Conservation (phyloP, 2,888 invertebrate species). For the Drosophila greeni region DNA sequence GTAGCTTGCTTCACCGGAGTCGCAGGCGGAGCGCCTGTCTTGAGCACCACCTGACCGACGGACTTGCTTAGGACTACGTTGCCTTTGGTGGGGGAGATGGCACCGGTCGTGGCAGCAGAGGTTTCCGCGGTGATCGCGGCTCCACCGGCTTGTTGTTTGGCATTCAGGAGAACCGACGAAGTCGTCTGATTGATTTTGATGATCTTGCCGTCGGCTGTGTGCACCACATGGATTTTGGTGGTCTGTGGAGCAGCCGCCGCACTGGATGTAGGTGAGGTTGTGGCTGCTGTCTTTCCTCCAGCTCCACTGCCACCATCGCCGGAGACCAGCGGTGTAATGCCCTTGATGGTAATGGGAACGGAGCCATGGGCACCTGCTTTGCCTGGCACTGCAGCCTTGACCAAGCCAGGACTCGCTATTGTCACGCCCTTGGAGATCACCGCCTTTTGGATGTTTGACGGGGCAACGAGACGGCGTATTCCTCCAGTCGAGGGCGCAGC, state of each 20-base stretch:
- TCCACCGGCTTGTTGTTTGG: conserved; percentile 33
- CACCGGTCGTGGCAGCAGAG: conserved; percentile 11
- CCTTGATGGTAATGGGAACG: conserved; percentile 40
- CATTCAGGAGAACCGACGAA: conserved; percentile 51
- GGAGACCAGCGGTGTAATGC: conserved; percentile 38
- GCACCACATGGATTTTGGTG: conserved; percentile 57
- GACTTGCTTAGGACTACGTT: conserved; percentile 46
- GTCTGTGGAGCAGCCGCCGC: not conserved
- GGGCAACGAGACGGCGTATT: conserved; percentile 27
- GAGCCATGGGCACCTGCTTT: conserved; percentile 1
- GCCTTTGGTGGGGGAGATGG: conserved; percentile 10
- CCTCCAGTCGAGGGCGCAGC: conserved; percentile 20
- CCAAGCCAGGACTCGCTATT: conserved; percentile 40
- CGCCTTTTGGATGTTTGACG: conserved; percentile 51
- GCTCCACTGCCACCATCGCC: not conserved
- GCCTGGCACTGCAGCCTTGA: conserved; percentile 41
- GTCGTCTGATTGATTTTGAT: conserved; percentile 54
- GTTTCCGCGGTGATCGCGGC: conserved; percentile 5
- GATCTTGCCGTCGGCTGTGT: conserved; percentile 63
- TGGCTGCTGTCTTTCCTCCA: not conserved
- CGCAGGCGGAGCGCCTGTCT: conserved; percentile 39
- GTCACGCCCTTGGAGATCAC: conserved; percentile 55
- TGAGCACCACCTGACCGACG: conserved; percentile 54
- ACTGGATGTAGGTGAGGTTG: conserved; percentile 11
- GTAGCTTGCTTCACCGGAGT: conserved; percentile 22